phyloP scores from a whole-genome alignment of 2,888 invertebrate species.

The Parnassius glacialis region DNA sequence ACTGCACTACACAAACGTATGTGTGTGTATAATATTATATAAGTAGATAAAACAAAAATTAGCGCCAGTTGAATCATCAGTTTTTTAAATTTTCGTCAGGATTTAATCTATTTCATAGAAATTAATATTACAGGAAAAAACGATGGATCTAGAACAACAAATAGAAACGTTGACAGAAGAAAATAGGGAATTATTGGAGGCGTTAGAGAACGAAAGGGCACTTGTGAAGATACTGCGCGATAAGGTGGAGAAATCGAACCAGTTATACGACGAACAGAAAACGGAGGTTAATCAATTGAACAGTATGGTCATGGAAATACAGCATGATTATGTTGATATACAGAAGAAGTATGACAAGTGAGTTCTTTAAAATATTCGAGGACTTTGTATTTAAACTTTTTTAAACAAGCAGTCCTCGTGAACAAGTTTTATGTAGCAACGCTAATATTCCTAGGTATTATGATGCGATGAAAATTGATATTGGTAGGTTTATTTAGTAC shows the following conservation, averaged over 20 bases:
- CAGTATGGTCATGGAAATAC: conserved; percentile 65
- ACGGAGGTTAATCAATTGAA: conserved; percentile 69
- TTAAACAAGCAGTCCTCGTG: too few relatives aligned
- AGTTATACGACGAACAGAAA: conserved; percentile 75
- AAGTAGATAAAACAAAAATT: too few relatives aligned
- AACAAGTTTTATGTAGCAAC: too few relatives aligned
- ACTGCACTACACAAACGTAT: too few relatives aligned
- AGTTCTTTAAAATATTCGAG: not conserved
- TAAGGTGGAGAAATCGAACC: conserved; percentile 72
- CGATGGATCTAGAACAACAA: conserved; percentile 65
- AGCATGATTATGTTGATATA: conserved; percentile 64
- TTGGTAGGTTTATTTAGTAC: too few relatives aligned
- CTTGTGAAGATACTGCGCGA: conserved; percentile 72
- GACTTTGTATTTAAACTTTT: too few relatives aligned
- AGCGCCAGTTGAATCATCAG: too few relatives aligned
- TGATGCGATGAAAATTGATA: too few relatives aligned
- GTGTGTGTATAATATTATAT: too few relatives aligned
- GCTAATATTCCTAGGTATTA: too few relatives aligned
- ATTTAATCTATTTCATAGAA: not conserved
- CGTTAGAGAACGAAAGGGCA: conserved; percentile 78
- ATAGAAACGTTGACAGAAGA: conserved; percentile 73
- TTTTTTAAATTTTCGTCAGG: too few relatives aligned
- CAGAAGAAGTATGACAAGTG: conserved; percentile 71
- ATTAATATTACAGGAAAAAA: conserved; percentile 56
- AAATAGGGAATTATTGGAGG: conserved; percentile 68